Conservation (phyloP, 2,113 vertebrate species). For the Fukomys damarensis region DNA sequence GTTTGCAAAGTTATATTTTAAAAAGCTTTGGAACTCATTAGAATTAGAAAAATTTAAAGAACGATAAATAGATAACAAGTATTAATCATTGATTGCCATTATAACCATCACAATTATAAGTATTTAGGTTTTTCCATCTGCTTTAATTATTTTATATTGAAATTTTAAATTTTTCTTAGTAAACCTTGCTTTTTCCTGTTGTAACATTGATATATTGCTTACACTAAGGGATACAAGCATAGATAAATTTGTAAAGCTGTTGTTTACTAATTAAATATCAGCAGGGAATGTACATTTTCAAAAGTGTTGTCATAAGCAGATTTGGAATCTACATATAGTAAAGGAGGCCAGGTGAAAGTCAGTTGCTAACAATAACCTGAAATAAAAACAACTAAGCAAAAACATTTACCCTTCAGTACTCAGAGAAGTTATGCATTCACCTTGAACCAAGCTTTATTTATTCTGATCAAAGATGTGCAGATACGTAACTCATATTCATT, state of each 20-base stretch:
- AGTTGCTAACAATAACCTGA: not conserved
- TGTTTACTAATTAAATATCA: not conserved
- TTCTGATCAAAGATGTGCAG: not conserved
- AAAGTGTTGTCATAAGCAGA: not conserved
- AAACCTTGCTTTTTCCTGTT: not conserved
- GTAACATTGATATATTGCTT: not conserved
- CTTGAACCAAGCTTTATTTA: not conserved
- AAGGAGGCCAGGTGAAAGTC: not conserved
- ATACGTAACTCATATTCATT: not conserved
- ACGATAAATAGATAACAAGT: not conserved
- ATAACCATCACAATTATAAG: not conserved
- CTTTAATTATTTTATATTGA: not conserved
- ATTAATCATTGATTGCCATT: not conserved
- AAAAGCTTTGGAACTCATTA: not conserved
- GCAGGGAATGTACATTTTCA: not conserved
- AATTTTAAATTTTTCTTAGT: not conserved
- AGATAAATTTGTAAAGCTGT: not conserved
- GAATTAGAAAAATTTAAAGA: not conserved
- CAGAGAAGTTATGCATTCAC: not conserved
- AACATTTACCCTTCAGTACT: not conserved
- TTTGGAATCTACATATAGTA: not conserved
- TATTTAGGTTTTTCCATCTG: not conserved
- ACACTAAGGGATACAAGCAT: not conserved
- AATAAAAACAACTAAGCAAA: not conserved
- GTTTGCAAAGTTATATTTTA: not conserved